These are phyloP conservation scores for Xanthorhoe designata DNA, from an alignment of 2,888 invertebrate genomes.

Conservation along the genomic window DNA sequence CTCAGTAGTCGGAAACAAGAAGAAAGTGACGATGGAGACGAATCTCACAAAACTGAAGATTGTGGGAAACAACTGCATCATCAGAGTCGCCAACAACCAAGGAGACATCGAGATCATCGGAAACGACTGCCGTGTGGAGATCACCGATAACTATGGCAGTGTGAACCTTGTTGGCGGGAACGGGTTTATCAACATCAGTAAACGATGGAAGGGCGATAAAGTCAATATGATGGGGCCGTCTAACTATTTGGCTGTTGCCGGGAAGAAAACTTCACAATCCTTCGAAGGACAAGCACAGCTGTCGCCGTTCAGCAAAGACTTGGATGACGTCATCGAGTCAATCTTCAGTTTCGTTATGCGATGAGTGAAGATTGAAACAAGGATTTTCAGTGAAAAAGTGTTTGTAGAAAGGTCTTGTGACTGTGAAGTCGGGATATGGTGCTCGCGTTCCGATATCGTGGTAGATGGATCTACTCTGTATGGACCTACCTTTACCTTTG, in stretches of 20 bases:
- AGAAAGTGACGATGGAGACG: slow-evolving; percentile 79
- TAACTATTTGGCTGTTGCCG: slow-evolving; percentile 70
- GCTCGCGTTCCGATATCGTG: slow-evolving; percentile 7
- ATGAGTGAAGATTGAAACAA: slow-evolving; percentile 47
- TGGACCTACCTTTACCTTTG: too few relatives aligned
- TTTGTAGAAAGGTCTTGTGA: not conserved
- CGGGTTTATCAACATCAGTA: slow-evolving; percentile 66
- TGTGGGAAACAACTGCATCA: slow-evolving; percentile 76
- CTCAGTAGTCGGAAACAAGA: slow-evolving; percentile 79
- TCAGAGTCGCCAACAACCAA: slow-evolving; percentile 68
- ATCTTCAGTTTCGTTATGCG: slow-evolving; percentile 81
- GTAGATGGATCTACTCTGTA: slow-evolving; percentile 14
- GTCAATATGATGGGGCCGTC: slow-evolving; percentile 69
- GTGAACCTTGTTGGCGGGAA: slow-evolving; percentile 76
- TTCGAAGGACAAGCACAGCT: slow-evolving; percentile 77
- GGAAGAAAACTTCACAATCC: slow-evolving; percentile 65
- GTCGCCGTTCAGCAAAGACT: slow-evolving; percentile 78
- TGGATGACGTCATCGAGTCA: slow-evolving; percentile 80
- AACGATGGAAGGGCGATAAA: slow-evolving; percentile 70
- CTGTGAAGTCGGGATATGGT: not conserved
- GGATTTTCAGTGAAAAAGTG: slow-evolving; percentile 31
- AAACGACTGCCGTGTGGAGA: slow-evolving; percentile 76
- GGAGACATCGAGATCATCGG: slow-evolving; percentile 80
- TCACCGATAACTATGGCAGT: slow-evolving; percentile 68
- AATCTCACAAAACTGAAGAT: slow-evolving; percentile 73